phyloP scores from a whole-genome alignment of 1,140 invertebrate species.

The Drosophila tsacasi region DNA sequence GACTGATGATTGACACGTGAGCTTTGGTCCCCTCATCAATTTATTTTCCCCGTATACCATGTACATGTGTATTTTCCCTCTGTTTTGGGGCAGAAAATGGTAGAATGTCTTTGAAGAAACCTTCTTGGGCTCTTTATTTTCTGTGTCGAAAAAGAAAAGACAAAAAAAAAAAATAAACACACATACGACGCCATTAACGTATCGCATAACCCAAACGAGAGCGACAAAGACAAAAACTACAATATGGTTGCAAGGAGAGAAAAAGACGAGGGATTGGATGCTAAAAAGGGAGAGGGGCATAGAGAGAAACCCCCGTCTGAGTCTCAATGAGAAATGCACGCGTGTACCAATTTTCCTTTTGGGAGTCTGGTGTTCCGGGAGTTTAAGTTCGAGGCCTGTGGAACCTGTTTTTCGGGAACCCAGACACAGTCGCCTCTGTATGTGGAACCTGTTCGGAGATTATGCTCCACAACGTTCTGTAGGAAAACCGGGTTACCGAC shows the following conservation, averaged over 20 bases:
- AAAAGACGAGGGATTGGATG: not conserved
- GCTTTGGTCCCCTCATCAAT: conserved; percentile 19
- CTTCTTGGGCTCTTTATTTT: conserved; percentile 38
- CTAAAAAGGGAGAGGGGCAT: not conserved
- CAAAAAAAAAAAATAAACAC: conserved; percentile 6
- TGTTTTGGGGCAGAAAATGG: conserved; percentile 28
- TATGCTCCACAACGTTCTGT: conserved; percentile 7
- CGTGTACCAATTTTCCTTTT: conserved; percentile 51
- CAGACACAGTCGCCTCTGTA: conserved; percentile 12
- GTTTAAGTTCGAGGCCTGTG: conserved; percentile 19
- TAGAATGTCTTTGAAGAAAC: conserved; percentile 54
- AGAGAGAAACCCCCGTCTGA: conserved; percentile 10
- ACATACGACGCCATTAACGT: conserved; percentile 32
- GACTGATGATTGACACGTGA: conserved; percentile 55
- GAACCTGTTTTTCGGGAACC: conserved; percentile 43
- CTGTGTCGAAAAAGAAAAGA: conserved; percentile 20
- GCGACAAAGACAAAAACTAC: conserved; percentile 11
- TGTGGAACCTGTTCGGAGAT: conserved; percentile 38
- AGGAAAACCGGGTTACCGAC: conserved; percentile 10
- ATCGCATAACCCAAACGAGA: conserved; percentile 34
- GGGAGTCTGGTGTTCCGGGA: conserved; percentile 11
- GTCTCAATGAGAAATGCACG: conserved; percentile 47
- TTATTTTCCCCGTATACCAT: not conserved
- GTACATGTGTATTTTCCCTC: not conserved
- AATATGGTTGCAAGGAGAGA: conserved; percentile 7